Percentiles rank a stretch among this genome's conserved stretches.
Conservation (phyloP, 2,113 vertebrate genomes). For the Pteropus alecto region DNA sequence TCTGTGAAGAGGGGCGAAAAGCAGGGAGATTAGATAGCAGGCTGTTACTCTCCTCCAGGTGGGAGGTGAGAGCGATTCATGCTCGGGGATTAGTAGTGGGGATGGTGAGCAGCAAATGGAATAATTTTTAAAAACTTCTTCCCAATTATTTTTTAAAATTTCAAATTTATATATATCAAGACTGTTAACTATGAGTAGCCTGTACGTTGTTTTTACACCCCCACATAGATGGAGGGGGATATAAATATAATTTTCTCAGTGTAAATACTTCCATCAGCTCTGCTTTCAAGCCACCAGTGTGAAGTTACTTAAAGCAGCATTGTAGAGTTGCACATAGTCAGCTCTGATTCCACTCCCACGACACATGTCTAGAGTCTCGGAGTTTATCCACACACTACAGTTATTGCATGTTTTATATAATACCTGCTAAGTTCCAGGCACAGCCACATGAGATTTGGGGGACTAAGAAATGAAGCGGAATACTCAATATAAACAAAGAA, state of each 20-base stretch:
- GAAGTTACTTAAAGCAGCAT: neutral
- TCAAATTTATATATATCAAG: neutral
- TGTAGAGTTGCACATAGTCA: neutral
- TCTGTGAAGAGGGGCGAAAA: neutral
- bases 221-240: too few species aligned
- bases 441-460: neutral
- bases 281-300: neutral
- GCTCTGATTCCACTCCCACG: neutral
- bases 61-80: neutral
- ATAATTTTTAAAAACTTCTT: neutral
- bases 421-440: neutral
- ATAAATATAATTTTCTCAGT: neutral
- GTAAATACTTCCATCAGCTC: neutral
- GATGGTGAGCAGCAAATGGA: neutral
- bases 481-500: neutral
- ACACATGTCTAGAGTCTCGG: fast-evolving
- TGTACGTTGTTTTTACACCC: neutral
- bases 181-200: neutral
- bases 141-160: neutral
- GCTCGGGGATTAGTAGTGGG: neutral
- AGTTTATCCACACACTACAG: neutral
- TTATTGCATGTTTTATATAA: neutral
- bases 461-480: neutral
- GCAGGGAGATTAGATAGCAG: neutral
- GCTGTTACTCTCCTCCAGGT: neutral